Base-by-base conservation (phyloP, 2,113 vertebrate species). In the Papio anubis region DNA sequence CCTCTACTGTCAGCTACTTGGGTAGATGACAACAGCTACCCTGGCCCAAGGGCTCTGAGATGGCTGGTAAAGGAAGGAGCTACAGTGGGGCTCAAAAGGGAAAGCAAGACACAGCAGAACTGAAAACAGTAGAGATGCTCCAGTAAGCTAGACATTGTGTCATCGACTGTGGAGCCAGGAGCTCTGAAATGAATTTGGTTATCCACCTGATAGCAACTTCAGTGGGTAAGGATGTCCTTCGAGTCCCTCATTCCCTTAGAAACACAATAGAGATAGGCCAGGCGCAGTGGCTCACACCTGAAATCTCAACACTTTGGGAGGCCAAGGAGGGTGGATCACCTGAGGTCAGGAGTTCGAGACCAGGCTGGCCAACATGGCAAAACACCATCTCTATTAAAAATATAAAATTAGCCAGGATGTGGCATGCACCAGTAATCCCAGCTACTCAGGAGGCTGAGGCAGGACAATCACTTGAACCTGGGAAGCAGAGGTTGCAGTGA, bases 271-370 rank as follows among this genome's bases (percentile, higher is more conserved):
- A 57, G 70, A 59, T 52, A 27, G 50, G 43, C 11, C n/a, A 13
- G 11, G 27, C 0, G 0, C 12, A 13, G 61, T 64, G 61, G 61
- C 12, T 32, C 61, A 30, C 2, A 2, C 27, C 61, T 32, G 12
- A 30, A 64, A 64, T 64, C 61, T 12, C 61, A 64, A 27, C 61
- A 64, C 61, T 64, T 64, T 32, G 61, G 61, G 61, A 64, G 27
- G 27, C 61, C 6, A 13, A 64, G 61, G 27, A 64, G 61, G 61
- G 61, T 64, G 61, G 27, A 64, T 64, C 27, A 64, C 27, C 27
- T 14, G 61, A 64, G 27, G 61, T 30, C 12, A 32, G 27, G 30
- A 64, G 27, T 64, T 64, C 12, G 12, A 64, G 61, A 64, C 30
- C 5, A 64, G 61, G 5, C 61, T 64, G 27, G 27, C 61, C 30